These are phyloP conservation scores for Caenorhabditis panamensis DNA, from an alignment of 2,888 invertebrate genomes.

Conservation along the genomic window DNA sequence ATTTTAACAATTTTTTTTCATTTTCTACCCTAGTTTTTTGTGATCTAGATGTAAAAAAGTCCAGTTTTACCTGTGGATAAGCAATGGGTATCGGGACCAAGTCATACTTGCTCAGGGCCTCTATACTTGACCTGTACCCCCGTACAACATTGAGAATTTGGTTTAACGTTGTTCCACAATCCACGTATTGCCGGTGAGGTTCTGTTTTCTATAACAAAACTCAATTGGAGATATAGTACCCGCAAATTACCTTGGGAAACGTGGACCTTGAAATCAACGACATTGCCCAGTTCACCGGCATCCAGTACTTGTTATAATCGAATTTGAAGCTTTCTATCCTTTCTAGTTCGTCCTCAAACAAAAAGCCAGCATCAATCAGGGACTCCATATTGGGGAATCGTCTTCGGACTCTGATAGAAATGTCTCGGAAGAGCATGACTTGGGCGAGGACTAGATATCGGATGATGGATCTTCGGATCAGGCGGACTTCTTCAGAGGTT, in stretches of 20 bases:
- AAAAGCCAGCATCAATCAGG: conserved; percentile 54
- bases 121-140: conserved; percentile 17
- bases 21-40: too few species aligned
- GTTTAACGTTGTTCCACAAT: conserved; percentile 18
- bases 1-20: too few species aligned
- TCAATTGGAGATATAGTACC: too few species aligned
- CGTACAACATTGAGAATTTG: conserved; percentile 14
- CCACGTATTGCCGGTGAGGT: neutral
- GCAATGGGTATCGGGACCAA: conserved; percentile 47
- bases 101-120: conserved; percentile 35
- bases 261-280: conserved; percentile 34
- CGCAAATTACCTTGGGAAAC: neutral
- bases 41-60: too few species aligned
- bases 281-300: conserved; percentile 72
- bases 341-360: conserved; percentile 62
- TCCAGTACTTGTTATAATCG: conserved; percentile 72
- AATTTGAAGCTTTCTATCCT: conserved; percentile 62
- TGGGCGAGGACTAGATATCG: conserved; percentile 73
- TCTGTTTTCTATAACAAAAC: neutral
- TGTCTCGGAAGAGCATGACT: conserved; percentile 65
- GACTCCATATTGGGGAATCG: conserved; percentile 64
- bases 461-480: conserved; percentile 65
- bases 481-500: conserved; percentile 41
- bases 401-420: conserved; percentile 58
- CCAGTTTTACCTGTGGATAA: conserved; percentile 26